Evolutionary conservation across 2,113 vertebrate species (phyloP), one percentile per base, ranked within the genome.

Genomic region (Psephotus haematonotus): DNA sequence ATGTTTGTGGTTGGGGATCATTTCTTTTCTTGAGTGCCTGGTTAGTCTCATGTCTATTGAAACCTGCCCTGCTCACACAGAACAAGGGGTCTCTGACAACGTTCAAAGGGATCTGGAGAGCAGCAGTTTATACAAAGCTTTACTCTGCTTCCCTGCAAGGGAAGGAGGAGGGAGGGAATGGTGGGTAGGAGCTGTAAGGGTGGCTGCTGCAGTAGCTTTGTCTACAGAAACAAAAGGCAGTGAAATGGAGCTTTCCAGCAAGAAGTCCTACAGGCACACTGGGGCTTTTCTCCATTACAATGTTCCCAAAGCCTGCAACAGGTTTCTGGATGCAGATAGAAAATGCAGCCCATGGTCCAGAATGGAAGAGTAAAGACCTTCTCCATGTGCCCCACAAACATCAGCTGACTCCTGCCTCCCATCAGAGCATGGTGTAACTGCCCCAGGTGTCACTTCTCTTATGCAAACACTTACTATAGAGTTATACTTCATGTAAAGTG

Each of bases 1-100:
- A 94, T 95, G 90, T 81, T 81, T 85, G 87, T 74, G 92, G 95
- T 84, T 94, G 86, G 64, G 90, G 84, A 41, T 12, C 27, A 15
- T 29, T 13, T 41, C 13, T n/a, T 75, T 62, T 31, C 63, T 33
- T 23, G 18, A 47, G 72, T 43, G 84, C 69, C 95, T 96, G 95
- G 10, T 84, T 95, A 81, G 60, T 84, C 64, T 95, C 90, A 89
- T 74, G 72, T 82, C 44, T 89, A 50, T 93, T 94, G 92, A 83
- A 96, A 91, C 33, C 88, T 89, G 68, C 81, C 62, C 28, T 25
- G 81, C 74, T 95, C 53, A 16, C 72, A 31, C 47, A 62, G 68
- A 74, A 31, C 28, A 57, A 91, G 78, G 78, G 67, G 86, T 41
- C 49, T 79, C 85, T 82, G 89, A 46, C 24, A 41, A 9, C 0